Conservation (phyloP, 2,888 invertebrate species). For the Hirtodrosophila alboralis region DNA sequence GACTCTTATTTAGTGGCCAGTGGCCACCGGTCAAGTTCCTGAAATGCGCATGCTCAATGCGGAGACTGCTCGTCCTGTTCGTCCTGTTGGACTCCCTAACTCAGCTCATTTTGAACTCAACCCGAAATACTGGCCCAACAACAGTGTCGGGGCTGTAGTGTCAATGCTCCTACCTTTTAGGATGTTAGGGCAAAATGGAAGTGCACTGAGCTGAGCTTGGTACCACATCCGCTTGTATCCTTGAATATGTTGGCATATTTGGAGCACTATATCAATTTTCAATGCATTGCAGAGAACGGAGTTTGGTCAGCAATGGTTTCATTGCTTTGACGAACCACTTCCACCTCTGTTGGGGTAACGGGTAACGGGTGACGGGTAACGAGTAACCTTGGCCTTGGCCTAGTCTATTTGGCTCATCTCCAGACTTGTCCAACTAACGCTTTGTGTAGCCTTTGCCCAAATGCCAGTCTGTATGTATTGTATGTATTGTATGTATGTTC, state of each 20-base stretch:
- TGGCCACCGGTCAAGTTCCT: constrained; percentile 15
- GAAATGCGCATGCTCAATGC: constrained; percentile 22
- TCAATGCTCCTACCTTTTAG: not conserved
- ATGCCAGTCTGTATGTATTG: not conserved
- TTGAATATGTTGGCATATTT: not conserved
- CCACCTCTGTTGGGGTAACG: not conserved
- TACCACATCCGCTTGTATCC: not conserved
- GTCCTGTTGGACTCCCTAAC: not conserved
- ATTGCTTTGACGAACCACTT: constrained; percentile 24
- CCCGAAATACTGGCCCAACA: no score
- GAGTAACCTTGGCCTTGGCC: constrained; percentile 36
- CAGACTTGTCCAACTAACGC: not conserved
- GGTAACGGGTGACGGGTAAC: no score
- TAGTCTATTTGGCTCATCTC: constrained; percentile 10
- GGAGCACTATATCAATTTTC: not conserved
- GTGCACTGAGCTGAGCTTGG: not conserved
- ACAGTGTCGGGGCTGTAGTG: not conserved
- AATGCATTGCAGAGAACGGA: not conserved
- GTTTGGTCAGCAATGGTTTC: constrained; percentile 11
- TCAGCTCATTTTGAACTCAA: no score
- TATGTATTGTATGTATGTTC: not conserved
- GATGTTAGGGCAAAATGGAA: not conserved
- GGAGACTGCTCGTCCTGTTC: not conserved
- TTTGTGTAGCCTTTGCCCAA: not conserved
- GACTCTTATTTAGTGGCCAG: not conserved